These are phyloP conservation scores for Rhombomys opimus DNA, from an alignment of 2,113 vertebrate genomes.

Conservation along the genomic window DNA sequence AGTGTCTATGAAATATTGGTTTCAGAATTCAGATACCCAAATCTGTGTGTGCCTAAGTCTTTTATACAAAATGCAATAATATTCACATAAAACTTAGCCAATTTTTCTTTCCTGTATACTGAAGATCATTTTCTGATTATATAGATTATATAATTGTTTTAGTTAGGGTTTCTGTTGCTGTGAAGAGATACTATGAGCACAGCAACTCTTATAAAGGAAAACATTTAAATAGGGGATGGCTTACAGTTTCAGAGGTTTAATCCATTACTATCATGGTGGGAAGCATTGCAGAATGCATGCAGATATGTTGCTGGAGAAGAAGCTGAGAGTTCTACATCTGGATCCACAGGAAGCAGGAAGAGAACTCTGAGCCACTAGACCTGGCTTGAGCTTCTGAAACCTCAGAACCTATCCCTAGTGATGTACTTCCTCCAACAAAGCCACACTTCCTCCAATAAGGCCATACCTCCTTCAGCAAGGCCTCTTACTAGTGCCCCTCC, in stretches of 20 bases:
- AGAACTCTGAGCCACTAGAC: neutral
- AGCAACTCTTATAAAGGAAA: neutral
- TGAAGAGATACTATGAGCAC: neutral
- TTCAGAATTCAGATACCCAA: neutral
- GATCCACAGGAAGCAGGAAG: neutral
- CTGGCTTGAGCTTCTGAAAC: neutral
- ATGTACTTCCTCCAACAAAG: neutral
- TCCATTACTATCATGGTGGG: neutral
- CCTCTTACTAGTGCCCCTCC: neutral
- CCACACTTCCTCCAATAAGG: neutral
- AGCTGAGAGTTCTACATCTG: neutral
- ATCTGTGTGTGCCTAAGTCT: neutral
- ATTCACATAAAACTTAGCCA: neutral
- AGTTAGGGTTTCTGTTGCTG: neutral
- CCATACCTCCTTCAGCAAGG: neutral
- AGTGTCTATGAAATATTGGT: neutral
- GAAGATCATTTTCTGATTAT: neutral
- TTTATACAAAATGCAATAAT: neutral
- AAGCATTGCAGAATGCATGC: neutral
- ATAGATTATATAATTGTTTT: neutral
- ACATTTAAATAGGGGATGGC: neutral
- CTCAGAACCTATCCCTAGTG: neutral
- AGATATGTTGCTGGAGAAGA: neutral
- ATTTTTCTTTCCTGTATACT: neutral
- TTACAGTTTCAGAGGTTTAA: neutral